Evolutionary conservation across 1,140 invertebrate species (phyloP), one percentile per base, ranked within the genome.

Genomic region (Sinella curviseta): DNA sequence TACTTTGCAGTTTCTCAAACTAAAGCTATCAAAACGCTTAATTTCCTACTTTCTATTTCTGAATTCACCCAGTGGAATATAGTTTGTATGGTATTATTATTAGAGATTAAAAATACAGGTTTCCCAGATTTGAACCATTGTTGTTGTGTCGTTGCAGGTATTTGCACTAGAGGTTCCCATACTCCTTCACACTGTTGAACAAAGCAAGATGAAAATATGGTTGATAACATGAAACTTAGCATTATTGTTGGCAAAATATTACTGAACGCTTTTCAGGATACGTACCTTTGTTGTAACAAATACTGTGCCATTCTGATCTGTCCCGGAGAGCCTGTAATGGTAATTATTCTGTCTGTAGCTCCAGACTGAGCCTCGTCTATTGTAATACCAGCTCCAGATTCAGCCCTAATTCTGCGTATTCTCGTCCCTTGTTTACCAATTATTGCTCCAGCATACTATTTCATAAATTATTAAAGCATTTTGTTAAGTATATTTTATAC

Each of bases 241-340:
- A n/a, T n/a, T n/a, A n/a, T 48, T 48, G 12, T 60, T 60, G 12
- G 8, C 55, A 26, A 60, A 4, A 17, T 17, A 48, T 48, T 8
- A 48, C 17, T 4, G 39, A 8, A 48, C 17, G 39, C 4, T 48
- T 48, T 48, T 48, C 4, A 48, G 17, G 17, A 48, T 4, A 30
- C 4, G 3, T 34, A 75, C 74, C 74, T 75, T 30, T 75, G 74
- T 89, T 99, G 97, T 84, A 99, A 90, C 85, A 99, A 90, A 89
- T 97, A 97, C 89, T 99, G 96, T 83, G 97, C 97, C 92, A 96
- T 95, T 88, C 98, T 95, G 88, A 99, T 98, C 89, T 98, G 95
- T 86, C 93, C 93, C 79, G 92, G 91, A 77, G 91, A 90, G 81
- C 97, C 97, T 78, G 92, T 93, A 85, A 99, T 99, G 81, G 97